Base-by-base conservation (phyloP, 2,888 invertebrate species). In the Trissonchulus latispiculum region DNA sequence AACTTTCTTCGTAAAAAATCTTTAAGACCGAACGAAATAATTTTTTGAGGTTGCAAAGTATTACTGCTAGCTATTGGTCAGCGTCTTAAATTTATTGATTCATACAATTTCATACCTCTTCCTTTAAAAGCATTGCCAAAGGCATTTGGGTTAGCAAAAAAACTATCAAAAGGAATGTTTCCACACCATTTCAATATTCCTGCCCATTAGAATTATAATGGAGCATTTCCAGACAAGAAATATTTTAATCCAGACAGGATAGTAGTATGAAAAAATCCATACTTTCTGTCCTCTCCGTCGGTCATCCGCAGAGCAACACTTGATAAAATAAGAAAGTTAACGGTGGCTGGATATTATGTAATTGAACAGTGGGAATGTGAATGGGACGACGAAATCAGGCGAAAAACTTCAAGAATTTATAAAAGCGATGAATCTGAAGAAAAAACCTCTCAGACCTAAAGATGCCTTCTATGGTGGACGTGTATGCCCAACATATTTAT, bases 401-500 rank as follows among this genome's bases (percentile, higher is more conserved):
- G 48, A 8, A 15, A 23, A 8, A 8, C 48, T 48, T 15, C 48
- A 48, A 48, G 23, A 48, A 23, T 48, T 48, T 48, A 48, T 48
- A 15, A 48, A 8, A 15, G 64, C 8, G 8, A 64, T 31, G 64
- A 33, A 64, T 29, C 23, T 48, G 48, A 8, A 48, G 8, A 8
- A 48, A 48, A 23, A 48, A 48, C 48, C 48, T 15, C 23, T 48
- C 8, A 48, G 23, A 48, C 48, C 48, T 15, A 48, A 48, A 23
- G 48, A 48, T 48, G 77, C 77, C n/a, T 80, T 81, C 68, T 79
- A 72, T 75, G 80, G 80, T 1, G 80, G 80, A 0, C 28, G 80
- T n/a, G 79, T 0, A 78, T n/a, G 79, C 68, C 77, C 78, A 1
- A 74, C 78, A 73, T 73, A 78, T 31, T 36, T 81, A 2, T 77